These are phyloP conservation scores for Scleropages formosus DNA, from an alignment of 2,797 vertebrate species.

Conservation along the genomic window DNA sequence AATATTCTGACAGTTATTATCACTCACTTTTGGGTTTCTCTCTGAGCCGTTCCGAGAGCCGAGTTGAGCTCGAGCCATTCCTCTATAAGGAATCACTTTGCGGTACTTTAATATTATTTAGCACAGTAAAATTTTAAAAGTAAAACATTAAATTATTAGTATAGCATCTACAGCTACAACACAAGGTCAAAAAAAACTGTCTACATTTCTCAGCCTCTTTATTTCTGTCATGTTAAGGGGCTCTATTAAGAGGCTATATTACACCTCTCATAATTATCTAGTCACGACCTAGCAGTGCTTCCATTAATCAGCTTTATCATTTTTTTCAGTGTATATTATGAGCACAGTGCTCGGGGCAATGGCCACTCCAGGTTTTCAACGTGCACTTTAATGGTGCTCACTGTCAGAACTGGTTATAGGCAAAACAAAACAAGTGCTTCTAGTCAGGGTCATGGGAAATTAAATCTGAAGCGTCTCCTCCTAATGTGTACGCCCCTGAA, in stretches of 20 bases:
- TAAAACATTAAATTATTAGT: no score
- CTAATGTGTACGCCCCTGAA: neutral
- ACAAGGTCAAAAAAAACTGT: neutral
- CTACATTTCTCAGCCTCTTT: neutral
- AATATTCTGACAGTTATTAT: no score
- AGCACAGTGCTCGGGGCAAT: neutral
- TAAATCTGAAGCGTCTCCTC: neutral
- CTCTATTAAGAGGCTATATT: neutral
- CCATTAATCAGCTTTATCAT: neutral
- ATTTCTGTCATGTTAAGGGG: neutral
- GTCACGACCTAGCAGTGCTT: neutral
- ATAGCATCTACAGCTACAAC: no score
- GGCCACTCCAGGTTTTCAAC: neutral
- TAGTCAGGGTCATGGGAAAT: neutral
- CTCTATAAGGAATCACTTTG: no score
- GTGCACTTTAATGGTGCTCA: neutral
- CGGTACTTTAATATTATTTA: no score
- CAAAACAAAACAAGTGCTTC: neutral
- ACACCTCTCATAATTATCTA: neutral
- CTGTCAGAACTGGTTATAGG: neutral
- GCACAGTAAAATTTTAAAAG: no score
- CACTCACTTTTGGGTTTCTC: no score
- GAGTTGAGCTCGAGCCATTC: no score
- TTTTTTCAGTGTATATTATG: constrained; percentile 3
- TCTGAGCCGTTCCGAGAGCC: no score